Conservation (phyloP, 2,888 invertebrate genomes). For the Ormyrus labotus region DNA sequence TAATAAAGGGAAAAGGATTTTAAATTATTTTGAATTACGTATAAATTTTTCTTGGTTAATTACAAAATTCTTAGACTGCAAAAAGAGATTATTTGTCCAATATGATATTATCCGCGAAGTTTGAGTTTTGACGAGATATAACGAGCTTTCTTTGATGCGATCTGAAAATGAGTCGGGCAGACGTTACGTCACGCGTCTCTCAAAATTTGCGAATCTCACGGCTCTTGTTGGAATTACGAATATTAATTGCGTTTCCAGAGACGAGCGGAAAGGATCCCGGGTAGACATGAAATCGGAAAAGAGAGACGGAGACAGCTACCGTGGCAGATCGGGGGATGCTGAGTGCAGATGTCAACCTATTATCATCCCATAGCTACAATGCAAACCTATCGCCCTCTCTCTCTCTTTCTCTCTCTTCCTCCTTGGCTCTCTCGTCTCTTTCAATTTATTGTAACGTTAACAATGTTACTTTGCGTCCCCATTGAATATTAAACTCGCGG, state of each 20-base stretch:
- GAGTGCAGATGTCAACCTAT: conserved; percentile 76
- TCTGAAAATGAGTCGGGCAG: too few relatives aligned
- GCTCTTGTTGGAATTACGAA: conserved; percentile 68
- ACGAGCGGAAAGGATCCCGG: neutral
- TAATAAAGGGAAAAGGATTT: neutral
- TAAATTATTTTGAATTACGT: neutral
- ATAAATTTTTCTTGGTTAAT: neutral
- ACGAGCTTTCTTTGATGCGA: too few relatives aligned
- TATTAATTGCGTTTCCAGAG: conserved; percentile 73
- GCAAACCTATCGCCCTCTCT: conserved; percentile 59
- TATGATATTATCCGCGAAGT: neutral
- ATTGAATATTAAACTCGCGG: conserved; percentile 68
- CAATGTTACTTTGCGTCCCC: conserved; percentile 72
- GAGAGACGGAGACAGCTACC: conserved; percentile 19
- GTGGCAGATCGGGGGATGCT: conserved; percentile 68
- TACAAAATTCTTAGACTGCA: neutral
- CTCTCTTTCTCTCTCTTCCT: conserved; percentile 18
- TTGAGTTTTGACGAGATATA: too few relatives aligned
- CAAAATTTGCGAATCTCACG: conserved; percentile 37
- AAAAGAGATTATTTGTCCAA: neutral
- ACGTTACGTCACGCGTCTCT: neutral
- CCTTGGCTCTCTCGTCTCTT: conserved; percentile 60
- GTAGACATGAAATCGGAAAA: too few relatives aligned
- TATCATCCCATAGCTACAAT: conserved; percentile 72
- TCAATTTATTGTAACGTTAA: conserved; percentile 73